Evolutionary conservation across 2,888 invertebrate species (phyloP).

Genomic region (Timema podura): DNA sequence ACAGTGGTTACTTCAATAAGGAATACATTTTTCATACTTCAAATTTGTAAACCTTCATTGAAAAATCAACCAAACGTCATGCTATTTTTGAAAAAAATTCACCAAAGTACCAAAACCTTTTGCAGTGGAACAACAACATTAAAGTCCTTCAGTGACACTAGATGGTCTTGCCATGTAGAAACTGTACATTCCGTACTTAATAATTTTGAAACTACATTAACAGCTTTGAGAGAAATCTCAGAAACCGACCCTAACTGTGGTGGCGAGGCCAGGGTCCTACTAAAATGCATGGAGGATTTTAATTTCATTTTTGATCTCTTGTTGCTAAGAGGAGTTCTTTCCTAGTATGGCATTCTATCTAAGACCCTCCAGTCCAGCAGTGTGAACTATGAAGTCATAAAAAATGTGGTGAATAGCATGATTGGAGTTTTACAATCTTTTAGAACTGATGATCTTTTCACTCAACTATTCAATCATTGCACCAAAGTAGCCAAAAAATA

Average conservation of each 20-base stretch:
- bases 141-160: too few relatives aligned
- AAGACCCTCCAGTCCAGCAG: slow-evolving; percentile 4
- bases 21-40: slow-evolving; percentile 2
- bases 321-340: neutral
- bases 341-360: neutral
- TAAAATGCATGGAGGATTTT: neutral
- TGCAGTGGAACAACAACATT: too few relatives aligned
- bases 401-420: neutral
- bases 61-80: neutral
- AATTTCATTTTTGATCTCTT: neutral
- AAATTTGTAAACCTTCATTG: neutral
- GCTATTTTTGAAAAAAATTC: neutral
- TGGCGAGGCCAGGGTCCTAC: neutral
- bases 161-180: too few relatives aligned
- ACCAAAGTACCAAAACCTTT: too few relatives aligned
- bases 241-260: neutral
- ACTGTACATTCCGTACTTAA: too few relatives aligned
- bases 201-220: neutral
- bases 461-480: slow-evolving; percentile 8
- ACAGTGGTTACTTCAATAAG: neutral
- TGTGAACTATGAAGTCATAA: neutral
- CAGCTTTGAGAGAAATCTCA: neutral
- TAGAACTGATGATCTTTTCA: slow-evolving; percentile 7
- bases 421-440: slow-evolving; percentile 7
- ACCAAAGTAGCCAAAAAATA: neutral